phyloP scores from a whole-genome alignment of 2,113 vertebrate species.

The Origma solitaria region DNA sequence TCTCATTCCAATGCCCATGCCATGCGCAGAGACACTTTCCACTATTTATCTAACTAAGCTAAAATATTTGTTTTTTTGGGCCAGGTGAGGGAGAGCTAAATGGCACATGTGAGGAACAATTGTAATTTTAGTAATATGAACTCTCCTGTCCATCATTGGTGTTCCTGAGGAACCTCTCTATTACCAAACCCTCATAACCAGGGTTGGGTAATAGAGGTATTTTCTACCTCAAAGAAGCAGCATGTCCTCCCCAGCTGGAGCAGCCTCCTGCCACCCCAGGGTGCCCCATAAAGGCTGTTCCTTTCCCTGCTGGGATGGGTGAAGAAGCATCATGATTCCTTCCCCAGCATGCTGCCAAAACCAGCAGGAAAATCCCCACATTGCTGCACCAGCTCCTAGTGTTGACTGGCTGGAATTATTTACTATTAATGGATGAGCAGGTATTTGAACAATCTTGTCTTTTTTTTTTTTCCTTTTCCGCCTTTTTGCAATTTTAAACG shows the following conservation, averaged over 20 bases:
- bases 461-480: background rate
- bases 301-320: background rate
- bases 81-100: background rate
- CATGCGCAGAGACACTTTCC: background rate
- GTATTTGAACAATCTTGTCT: background rate
- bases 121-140: too few relatives aligned
- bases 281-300: background rate
- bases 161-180: fast-evolving
- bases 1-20: background rate
- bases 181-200: background rate
- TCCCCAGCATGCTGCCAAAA: background rate
- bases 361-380: background rate
- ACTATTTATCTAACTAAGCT: fast-evolving
- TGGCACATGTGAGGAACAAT: background rate
- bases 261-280: background rate
- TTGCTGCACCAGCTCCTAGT: background rate
- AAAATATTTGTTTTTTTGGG: background rate
- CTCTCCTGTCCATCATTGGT: background rate
- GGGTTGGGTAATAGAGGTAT: background rate
- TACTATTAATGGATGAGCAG: background rate
- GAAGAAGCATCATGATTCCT: background rate
- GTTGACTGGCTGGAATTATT: background rate
- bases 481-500: slow-evolving; percentile 10
- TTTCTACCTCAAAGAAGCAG: background rate
- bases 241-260: fast-evolving